Evolutionary conservation across 2,888 invertebrate genomes (phyloP), one percentile per base, ranked within the genome.

Genomic region (Cryptocephalus primarius): DNA sequence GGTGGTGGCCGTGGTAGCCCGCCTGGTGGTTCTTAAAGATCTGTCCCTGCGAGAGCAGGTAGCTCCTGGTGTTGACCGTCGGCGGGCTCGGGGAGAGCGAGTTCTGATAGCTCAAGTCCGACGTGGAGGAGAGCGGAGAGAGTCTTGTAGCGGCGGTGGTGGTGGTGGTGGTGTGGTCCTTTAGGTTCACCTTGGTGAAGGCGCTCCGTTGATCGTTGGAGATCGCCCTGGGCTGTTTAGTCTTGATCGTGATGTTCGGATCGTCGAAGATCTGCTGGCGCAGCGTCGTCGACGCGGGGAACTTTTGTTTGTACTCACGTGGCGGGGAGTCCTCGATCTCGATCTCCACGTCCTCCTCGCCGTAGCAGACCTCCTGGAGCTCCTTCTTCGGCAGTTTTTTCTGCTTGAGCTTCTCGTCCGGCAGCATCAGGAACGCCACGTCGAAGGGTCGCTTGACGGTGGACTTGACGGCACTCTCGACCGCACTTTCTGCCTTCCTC

Each of bases 401-500:
- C 61, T 74, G 77, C 14, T 40, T 40, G 41, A 85, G 69, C 60
- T 86, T 85, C 51, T 89, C 89, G 64, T 90, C 89, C 1, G 89
- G 89, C 67, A 88, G 83, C 77, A 91, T 89, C 31, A 92, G 71
- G 60, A 92, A 92, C 0, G 91, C 91, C 9, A 92, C 91, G 66
- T 92, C 91, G 64, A 92, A 92, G 1, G 89, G 86, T 11, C 92
- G 74, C 61, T 92, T 92, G 36, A 56, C 74, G 31, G 53, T 66
- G n/a, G 64, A 57, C 11, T 40, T 40, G 10, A 67, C 67, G 12
- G 64, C 66, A 48, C 56, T 54, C 65, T 65, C 63, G 67, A 75
- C 55, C 67, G 70, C 64, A 58, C 74, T 71, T 66, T 75, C 72
- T 34, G 76, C 69, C 50, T 67, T 67, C 33, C 63, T 54, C 53